These are phyloP conservation scores for Thecophora atra DNA, from an alignment of 2,888 invertebrate species.

Conservation along the genomic window DNA sequence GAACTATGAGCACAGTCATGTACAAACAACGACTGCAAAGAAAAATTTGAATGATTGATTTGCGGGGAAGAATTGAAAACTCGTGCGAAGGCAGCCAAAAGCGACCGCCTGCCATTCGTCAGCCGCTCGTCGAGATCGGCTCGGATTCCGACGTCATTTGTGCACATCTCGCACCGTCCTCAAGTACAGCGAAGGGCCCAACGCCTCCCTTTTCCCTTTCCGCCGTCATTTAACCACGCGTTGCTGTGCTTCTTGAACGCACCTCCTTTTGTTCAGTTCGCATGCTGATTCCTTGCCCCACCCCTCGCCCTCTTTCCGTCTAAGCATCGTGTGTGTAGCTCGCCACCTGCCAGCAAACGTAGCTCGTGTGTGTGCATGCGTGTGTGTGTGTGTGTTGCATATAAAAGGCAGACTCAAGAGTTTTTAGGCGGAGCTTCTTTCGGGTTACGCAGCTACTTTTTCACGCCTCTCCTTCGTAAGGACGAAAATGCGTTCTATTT, in stretches of 20 bases:
- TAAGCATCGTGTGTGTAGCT: too few species aligned
- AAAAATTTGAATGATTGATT: slow-evolving; percentile 42
- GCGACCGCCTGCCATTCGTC: slow-evolving; percentile 4
- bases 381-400: not conserved
- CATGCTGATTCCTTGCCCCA: not conserved
- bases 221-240: too few species aligned
- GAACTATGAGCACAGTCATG: not conserved
- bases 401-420: slow-evolving; percentile 25
- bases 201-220: not conserved
- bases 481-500: slow-evolving; percentile 4
- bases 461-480: not conserved
- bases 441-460: slow-evolving; percentile 8
- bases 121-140: not conserved
- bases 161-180: not conserved
- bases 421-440: slow-evolving; percentile 33
- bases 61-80: slow-evolving; percentile 41
- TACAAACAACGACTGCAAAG: slow-evolving; percentile 16
- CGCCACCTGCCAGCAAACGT: too few species aligned
- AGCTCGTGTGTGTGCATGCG: too few species aligned
- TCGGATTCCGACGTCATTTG: not conserved
- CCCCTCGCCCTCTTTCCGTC: slow-evolving; percentile 1
- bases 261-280: not conserved
- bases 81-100: slow-evolving; percentile 14
- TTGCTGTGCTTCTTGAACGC: slow-evolving; percentile 1
- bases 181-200: not conserved